Base-by-base conservation (phyloP, 2,797 vertebrate genomes). In the Apogon talboti region DNA sequence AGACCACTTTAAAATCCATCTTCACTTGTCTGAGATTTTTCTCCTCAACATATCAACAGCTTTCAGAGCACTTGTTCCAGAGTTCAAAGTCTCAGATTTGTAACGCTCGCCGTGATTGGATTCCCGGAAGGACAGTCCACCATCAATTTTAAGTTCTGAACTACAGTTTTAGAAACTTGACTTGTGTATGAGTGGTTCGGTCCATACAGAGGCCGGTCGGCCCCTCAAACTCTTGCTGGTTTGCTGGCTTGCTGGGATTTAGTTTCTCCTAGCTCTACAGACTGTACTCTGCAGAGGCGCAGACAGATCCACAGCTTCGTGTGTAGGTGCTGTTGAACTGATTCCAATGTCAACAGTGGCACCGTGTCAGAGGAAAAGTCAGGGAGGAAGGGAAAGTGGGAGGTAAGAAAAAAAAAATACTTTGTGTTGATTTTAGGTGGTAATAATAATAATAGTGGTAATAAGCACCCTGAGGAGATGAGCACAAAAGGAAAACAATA, bases 341-440 rank as follows among this genome's bases (percentile, higher is more conserved):
- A 60, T 51, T 74, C 88, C 87, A 88, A 86, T 55, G 81, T 80
- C 71, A 91, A 86, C 46, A 89, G 49, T 49, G 74, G 68, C 75
- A 56, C 19, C 0, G 15, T 74, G 82, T 85, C 72, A 79, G 62
- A 76, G 58, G 65, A 60, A 78, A 72, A 83, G 62, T 76, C 55
- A 69, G 68, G 37, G 48, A 64, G 72, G 66, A 60, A 58, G 19
- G 42, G 55, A 82, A 71, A 62, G 71, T 79, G 45, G 78, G 80
- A 76, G 76, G 73, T 56, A 64, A 66, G 55, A 47, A 57, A 72
- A 71, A 76, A 53, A 80, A 62, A 71, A 43, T 43, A 49, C n/a
- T 35, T 14, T 40, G 51, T 84, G 79, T 88, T 86, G 79, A 68
- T 84, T 79, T 76, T 76, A 80, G 73, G 42, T 66, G 78, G 84